Base-by-base conservation (phyloP, 2,113 vertebrate genomes). In the Thermophis baileyi region DNA sequence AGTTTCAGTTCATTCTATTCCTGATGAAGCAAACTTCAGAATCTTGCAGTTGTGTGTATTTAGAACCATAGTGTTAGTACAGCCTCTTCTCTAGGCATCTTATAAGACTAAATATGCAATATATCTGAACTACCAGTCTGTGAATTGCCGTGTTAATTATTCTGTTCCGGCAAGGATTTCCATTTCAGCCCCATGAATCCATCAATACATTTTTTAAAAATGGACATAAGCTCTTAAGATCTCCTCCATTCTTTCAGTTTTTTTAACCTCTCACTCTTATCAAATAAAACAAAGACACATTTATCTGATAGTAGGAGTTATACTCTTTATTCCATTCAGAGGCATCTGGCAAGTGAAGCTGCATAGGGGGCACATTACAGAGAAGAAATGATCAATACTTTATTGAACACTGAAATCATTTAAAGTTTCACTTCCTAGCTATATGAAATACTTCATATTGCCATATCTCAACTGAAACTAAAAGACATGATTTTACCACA, bases 291-390 rank as follows among this genome's bases (percentile, higher is more conserved):
- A 44, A 90, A 5, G 51, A 55, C 47, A 95, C 85, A 93, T 95
- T 94, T 93, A 50, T 93, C 63, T 96, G 94, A 95, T 96, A 90
- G 97, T 96, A 97, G 97, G 95, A 98, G 97, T 97, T 98, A 97
- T 98, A 98, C 97, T 97, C 97, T 98, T 98, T 98, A 98, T 98
- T 99, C 98, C 98, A 98, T 98, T 99, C 98, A 98, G 99, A 98
- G 98, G 98, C 98, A 99, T 98, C 98, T 99, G 98, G 98, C 98
- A 99, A 99, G 98, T 98, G 98, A 98, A 99, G 98, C 98, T 98
- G 98, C 98, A 98, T 98, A 97, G 97, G 98, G 98, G 98, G 98
- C 98, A 99, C 98, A 98, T 98, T 98, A 97, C 97, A 98, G 97
- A 97, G 97, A 97, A 98, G 97, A 97, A 98, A 96, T 98, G 97